Conservation (phyloP, 2,797 vertebrate species). For the Spheniscus humboldti region DNA sequence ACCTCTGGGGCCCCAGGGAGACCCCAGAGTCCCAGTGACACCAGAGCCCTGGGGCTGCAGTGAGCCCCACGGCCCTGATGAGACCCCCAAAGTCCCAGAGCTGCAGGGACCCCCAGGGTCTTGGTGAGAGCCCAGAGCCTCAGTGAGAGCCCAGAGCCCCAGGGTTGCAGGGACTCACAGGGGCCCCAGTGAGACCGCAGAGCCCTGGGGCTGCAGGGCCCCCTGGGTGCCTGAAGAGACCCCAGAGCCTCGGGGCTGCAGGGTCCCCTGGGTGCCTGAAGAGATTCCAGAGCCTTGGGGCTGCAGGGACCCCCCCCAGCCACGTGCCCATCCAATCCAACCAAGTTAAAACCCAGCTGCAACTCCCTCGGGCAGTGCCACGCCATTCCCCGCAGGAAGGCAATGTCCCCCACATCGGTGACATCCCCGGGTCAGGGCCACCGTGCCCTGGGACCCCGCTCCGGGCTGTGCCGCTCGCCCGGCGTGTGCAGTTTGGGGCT, state of each 20-base stretch:
- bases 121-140: neutral
- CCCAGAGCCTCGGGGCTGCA: neutral
- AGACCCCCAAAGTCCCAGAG: neutral
- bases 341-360: neutral
- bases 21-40: neutral
- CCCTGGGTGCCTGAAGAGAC: neutral
- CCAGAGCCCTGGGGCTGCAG: neutral
- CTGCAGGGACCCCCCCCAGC: neutral
- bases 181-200: no score
- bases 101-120: neutral
- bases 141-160: neutral
- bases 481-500: neutral
- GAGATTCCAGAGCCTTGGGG: neutral
- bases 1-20: neutral
- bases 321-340: neutral
- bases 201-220: no score
- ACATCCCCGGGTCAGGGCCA: fast-evolving
- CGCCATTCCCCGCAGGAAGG: fast-evolving
- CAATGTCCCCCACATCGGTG: fast-evolving
- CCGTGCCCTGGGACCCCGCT: neutral
- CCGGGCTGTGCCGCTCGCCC: fast-evolving
- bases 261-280: no score
- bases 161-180: no score
- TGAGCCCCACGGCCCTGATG: neutral
- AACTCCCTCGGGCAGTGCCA: neutral